Evolutionary conservation across 2,888 invertebrate species (phyloP).

Genomic region (Monoplex corrugatus): DNA sequence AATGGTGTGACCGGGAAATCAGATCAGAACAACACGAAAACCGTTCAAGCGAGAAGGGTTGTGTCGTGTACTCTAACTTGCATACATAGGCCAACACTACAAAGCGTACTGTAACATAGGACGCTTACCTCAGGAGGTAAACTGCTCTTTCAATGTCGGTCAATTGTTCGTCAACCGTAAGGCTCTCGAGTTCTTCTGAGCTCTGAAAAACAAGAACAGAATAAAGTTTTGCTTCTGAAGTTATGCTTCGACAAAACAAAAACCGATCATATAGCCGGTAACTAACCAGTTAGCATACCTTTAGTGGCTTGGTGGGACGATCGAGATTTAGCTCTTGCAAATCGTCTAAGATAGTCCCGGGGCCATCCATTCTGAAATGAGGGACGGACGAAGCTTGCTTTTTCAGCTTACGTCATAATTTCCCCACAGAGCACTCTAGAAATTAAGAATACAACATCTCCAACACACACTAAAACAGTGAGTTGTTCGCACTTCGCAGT

Average conservation of each 20-base stretch:
- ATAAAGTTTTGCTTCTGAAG: background rate
- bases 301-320: slow-evolving; percentile 56
- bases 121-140: slow-evolving; percentile 57
- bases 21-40: slow-evolving; percentile 38
- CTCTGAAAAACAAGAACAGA: slow-evolving; percentile 35
- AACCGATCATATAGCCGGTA: background rate
- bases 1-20: slow-evolving; percentile 36
- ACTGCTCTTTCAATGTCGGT: slow-evolving; percentile 57
- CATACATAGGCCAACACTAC: too few relatives aligned
- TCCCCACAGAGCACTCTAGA: slow-evolving; percentile 25
- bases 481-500: slow-evolving; percentile 11
- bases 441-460: slow-evolving; percentile 53
- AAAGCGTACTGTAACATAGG: slow-evolving; percentile 48
- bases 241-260: background rate
- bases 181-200: slow-evolving; percentile 44
- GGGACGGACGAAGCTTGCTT: slow-evolving; percentile 50
- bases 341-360: slow-evolving; percentile 51
- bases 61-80: slow-evolving; percentile 42
- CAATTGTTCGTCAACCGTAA: slow-evolving; percentile 58
- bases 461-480: background rate
- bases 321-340: slow-evolving; percentile 58
- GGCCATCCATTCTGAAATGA: slow-evolving; percentile 46
- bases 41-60: slow-evolving; percentile 45
- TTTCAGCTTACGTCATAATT: slow-evolving; percentile 55
- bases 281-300: slow-evolving; percentile 51